phyloP scores from a whole-genome alignment of 2,797 vertebrate species.

The Lacerta bilineata region DNA sequence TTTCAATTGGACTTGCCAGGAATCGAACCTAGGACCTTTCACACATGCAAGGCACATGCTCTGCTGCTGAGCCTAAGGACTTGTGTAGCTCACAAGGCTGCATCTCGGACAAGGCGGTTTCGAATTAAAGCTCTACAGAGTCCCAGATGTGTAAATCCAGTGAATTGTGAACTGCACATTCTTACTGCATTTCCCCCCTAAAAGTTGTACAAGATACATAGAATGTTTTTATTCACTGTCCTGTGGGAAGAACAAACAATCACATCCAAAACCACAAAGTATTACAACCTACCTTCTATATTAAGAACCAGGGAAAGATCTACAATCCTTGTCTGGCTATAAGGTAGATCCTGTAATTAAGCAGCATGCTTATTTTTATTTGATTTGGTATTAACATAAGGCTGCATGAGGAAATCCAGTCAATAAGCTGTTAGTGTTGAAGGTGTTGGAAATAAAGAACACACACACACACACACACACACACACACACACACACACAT shows the following conservation, averaged over 20 bases:
- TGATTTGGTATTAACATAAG: constrained; percentile 62
- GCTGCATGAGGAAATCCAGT: constrained; percentile 61
- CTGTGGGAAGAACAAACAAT: not conserved
- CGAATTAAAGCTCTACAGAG: too few species aligned
- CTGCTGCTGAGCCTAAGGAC: not conserved
- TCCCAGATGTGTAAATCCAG: not conserved
- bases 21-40: not conserved
- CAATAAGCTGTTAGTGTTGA: constrained; percentile 52
- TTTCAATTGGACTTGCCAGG: not conserved
- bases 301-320: constrained; percentile 29
- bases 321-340: constrained; percentile 36
- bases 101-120: too few species aligned
- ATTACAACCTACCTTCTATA: not conserved
- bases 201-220: not conserved
- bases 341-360: constrained; percentile 56
- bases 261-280: not conserved
- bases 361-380: constrained; percentile 58
- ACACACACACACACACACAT: constrained; percentile 15
- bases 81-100: too few species aligned
- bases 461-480: not conserved
- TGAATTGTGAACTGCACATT: not conserved
- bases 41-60: not conserved
- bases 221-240: not conserved
- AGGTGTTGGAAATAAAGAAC: constrained; percentile 54
- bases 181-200: not conserved